Base-by-base conservation (phyloP, 2,888 invertebrate genomes). In the Pseudococcus jackbeardsleyi region DNA sequence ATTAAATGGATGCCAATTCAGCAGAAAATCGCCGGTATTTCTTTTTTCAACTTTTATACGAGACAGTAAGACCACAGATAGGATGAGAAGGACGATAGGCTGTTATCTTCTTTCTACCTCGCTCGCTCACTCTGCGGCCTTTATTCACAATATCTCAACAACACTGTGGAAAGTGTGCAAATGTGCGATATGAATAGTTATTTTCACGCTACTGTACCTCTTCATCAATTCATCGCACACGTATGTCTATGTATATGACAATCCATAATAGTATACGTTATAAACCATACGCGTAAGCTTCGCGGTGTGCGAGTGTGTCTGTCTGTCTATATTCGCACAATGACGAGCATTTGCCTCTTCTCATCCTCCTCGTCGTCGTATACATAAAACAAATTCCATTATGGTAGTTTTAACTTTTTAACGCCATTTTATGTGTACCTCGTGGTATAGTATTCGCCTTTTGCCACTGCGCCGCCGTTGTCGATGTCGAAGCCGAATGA, bases 141-240 rank as follows among this genome's bases (percentile, higher is more conserved):
- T 50, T 15, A 4, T 50, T 50, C 50, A 50, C 17, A 7, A 50
- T 50, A 5, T 50, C 26, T 33, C 26, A 33, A 50, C 50, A 50
- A 50, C 50, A 22, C 64, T 64, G 9, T 64, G 9, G 64, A 64
- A 22, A 22, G 64, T 64, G 64, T 64, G 64, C 64, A 64, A 64
- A 64, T 64, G 64, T 64, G 64, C 64, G 64, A 64, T 64, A 64
- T 64, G 64, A 64, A 64, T 64, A 64, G 64, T 22, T 22, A 64
- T 64, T 64, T 64, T 64, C 64, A 64, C 64, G 64, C 64, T 64
- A 64, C 64, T 19, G 64, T 64, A 22, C 64, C 64, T 64, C 64
- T 64, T 64, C 64, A 64, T 22, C 64, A 64, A 64, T 64, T 64
- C 64, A 22, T 64, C 19, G 50, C 50, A 33, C 26, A 33, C 26